Evolutionary conservation across 2,113 vertebrate genomes (phyloP).

Genomic region (Lophius piscatorius): DNA sequence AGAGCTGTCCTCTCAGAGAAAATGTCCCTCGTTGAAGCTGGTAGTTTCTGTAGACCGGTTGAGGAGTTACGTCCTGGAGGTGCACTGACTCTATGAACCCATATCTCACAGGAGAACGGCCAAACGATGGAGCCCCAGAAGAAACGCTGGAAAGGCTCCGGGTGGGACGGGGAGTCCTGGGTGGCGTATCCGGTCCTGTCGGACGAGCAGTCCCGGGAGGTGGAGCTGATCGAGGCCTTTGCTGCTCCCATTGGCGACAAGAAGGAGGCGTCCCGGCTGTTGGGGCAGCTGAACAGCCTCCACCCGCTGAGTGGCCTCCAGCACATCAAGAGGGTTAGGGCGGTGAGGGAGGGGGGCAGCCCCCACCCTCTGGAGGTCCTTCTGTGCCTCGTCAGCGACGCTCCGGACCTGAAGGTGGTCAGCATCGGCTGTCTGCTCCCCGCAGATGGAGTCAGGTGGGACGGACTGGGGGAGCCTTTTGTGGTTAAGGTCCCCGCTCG

Average conservation of each 20-base stretch:
- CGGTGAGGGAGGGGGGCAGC: constrained; percentile 47
- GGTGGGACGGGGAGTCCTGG: constrained; percentile 63
- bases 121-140: constrained; percentile 75
- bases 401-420: background rate
- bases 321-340: constrained; percentile 87
- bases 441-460: constrained; percentile 28
- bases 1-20: too few species aligned
- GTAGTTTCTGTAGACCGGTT: too few species aligned
- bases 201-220: constrained; percentile 74
- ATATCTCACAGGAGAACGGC: constrained; percentile 42
- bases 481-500: constrained; percentile 79
- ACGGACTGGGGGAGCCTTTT: constrained; percentile 83
- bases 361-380: constrained; percentile 82
- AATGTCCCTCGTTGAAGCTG: too few species aligned
- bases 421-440: constrained; percentile 71
- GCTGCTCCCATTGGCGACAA: constrained; percentile 85
- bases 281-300: constrained; percentile 74
- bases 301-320: constrained; percentile 77
- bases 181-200: constrained; percentile 84
- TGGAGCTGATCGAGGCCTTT: constrained; percentile 78
- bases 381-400: constrained; percentile 76
- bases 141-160: constrained; percentile 69
- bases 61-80: too few species aligned
- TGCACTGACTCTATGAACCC: constrained; percentile 26
- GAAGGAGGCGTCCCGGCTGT: constrained; percentile 82